Conservation (phyloP, 2,888 invertebrate species). For the Luperina testacea region DNA sequence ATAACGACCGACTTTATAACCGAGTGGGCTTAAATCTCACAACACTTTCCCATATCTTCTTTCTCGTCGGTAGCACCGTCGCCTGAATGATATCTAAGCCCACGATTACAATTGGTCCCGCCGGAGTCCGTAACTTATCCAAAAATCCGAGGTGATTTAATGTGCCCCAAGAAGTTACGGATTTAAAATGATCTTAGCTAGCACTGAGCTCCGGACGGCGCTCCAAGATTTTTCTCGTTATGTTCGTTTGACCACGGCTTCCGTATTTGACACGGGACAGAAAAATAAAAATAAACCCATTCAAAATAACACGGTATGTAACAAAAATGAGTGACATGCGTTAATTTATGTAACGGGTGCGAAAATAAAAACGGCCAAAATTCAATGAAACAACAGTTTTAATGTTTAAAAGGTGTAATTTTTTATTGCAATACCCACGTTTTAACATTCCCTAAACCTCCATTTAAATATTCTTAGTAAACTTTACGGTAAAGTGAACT, state of each 20-base stretch:
- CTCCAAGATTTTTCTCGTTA: constrained; percentile 69
- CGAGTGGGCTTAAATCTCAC: constrained; percentile 68
- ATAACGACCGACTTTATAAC: constrained; percentile 72
- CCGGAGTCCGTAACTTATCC: constrained; percentile 76
- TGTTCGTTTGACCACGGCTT: constrained; percentile 66
- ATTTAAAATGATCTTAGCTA: constrained; percentile 71
- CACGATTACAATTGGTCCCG: constrained; percentile 77
- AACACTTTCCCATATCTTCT: constrained; percentile 68
- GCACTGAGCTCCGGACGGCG: constrained; percentile 59
- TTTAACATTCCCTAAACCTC: not conserved
- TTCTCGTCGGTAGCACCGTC: constrained; percentile 57
- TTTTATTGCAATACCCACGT: not conserved
- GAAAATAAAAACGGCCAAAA: not conserved
- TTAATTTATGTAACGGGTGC: not conserved
- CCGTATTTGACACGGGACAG: constrained; percentile 64
- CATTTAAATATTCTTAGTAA: not conserved
- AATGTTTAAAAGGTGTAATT: not conserved
- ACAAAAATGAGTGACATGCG: not conserved
- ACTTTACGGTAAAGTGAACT: not conserved
- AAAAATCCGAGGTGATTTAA: constrained; percentile 82
- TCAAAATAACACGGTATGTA: constrained; percentile 20
- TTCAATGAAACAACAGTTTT: not conserved
- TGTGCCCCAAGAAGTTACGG: constrained; percentile 70
- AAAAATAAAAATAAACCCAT: constrained; percentile 17
- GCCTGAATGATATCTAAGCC: constrained; percentile 69